Base-by-base conservation (phyloP, 2,888 invertebrate species). In the Meta bourneti region DNA sequence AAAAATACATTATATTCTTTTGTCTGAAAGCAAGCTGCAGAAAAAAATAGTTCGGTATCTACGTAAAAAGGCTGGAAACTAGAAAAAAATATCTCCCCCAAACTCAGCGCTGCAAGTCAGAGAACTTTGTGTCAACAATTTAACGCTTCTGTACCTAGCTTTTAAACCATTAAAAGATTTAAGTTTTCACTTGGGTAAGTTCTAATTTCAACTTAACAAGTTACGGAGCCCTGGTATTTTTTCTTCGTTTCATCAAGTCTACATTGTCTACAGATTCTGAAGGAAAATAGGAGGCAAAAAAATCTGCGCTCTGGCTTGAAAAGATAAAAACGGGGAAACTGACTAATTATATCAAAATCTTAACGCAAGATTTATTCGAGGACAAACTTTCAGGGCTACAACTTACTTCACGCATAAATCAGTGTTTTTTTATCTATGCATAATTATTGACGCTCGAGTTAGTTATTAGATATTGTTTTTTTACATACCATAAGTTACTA, bases 401-500 rank as follows among this genome's bases (percentile, higher is more conserved):
- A 6, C 61, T 81, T 16, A 13, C 19, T 69, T 6, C 52, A 16
- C 19, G 72, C 74, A 83, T 52, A 72, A 71, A 48, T 71, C 7
- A 51, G 54, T 84, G 16, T 84, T 72, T 71, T 81, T 84, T 78
- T 34, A 51, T 8, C 48, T 48, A 6, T 34, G 13, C n/a, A 19
- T n/a, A 71, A 72, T 83, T 83, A 72, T 19, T 61, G 16, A 34
- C 61, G 74, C 74, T 61, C 9, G 61, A 48, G 75, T 61, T 61
- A 16, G 7, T 70, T 69, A 74, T 74, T 71, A 11, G 6, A 74
- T 83, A 51, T 48, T 71, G 71, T 78, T 86, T 86, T 84, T 78
- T 19, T 86, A 61, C n/a, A 19, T n/a, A 83, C n/a, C 51, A n/a
- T 49, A 86, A 70, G 78, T 19, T 51, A n/a, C 61, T 86, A 86